Conservation (phyloP, 2,113 vertebrate species). For the Archocentrus centrarchus region DNA sequence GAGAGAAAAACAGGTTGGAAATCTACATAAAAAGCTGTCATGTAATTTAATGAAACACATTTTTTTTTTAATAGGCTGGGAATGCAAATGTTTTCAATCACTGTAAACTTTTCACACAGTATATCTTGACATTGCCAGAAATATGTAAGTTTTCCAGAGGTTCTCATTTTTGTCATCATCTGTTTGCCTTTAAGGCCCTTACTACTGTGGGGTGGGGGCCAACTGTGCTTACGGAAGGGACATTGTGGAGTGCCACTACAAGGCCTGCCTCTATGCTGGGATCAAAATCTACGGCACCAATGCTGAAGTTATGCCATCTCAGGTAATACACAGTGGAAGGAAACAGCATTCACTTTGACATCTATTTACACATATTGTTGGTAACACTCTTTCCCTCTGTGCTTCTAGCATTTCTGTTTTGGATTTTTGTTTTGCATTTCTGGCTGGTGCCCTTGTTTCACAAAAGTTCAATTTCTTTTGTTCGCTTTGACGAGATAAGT, state of each 20-base stretch:
- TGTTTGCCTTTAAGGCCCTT: conserved; percentile 80
- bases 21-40: no score
- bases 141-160: no score
- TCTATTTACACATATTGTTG: background rate
- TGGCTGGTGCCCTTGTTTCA: background rate
- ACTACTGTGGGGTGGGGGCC: conserved; percentile 90
- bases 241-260: conserved; percentile 83
- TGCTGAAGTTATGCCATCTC: conserved; percentile 76
- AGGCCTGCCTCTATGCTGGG: conserved; percentile 73
- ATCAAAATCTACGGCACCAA: conserved; percentile 71
- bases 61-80: background rate
- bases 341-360: background rate
- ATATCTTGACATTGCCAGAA: background rate
- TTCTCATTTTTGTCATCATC: background rate
- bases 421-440: background rate
- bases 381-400: background rate
- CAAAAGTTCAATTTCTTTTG: background rate
- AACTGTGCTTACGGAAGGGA: conserved; percentile 85
- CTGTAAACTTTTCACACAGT: no score
- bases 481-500: accelerated
- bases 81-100: background rate
- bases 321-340: conserved; percentile 40
- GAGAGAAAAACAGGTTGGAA: no score
- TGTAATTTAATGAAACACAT: background rate
- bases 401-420: background rate